Percentiles rank a stretch among this genome's conserved stretches.
These are phyloP conservation scores for Tenualosa ilisha DNA, from an alignment of 2,797 vertebrate genomes.

Conservation along the genomic window DNA sequence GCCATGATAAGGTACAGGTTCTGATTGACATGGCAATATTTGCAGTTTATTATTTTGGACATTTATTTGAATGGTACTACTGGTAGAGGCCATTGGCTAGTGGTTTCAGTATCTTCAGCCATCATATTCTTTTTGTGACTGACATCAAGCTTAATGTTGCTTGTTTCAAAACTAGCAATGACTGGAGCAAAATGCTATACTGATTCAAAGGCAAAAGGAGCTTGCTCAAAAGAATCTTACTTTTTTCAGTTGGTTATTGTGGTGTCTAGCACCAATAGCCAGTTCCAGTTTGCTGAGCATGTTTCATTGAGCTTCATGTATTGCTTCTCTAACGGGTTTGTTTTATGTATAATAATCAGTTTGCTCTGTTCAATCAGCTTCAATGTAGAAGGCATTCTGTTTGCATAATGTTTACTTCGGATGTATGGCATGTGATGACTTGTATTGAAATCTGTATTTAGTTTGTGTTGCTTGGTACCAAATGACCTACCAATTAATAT, in stretches of 20 bases:
- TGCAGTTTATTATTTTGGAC: background rate
- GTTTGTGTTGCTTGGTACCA: background rate
- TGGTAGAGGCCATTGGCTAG: background rate
- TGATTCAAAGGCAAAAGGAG: background rate
- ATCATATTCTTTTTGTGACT: background rate
- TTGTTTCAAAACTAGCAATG: background rate
- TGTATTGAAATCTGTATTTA: background rate
- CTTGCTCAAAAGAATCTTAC: background rate
- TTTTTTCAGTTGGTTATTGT: no score
- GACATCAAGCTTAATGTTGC: no score
- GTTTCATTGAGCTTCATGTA: background rate
- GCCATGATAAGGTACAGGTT: conserved; percentile 79
- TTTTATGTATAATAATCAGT: no score
- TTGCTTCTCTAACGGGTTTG: background rate
- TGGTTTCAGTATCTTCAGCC: background rate
- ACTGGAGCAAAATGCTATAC: background rate
- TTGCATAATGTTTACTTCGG: background rate
- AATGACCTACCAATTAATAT: background rate
- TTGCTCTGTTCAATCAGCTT: background rate
- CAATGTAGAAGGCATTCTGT: background rate
- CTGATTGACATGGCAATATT: background rate
- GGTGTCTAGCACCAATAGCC: background rate
- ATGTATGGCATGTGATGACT: background rate
- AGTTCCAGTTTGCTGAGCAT: background rate
- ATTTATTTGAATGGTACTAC: background rate